These are phyloP conservation scores for Leistus spinibarbis DNA, from an alignment of 2,888 invertebrate species.

Conservation along the genomic window DNA sequence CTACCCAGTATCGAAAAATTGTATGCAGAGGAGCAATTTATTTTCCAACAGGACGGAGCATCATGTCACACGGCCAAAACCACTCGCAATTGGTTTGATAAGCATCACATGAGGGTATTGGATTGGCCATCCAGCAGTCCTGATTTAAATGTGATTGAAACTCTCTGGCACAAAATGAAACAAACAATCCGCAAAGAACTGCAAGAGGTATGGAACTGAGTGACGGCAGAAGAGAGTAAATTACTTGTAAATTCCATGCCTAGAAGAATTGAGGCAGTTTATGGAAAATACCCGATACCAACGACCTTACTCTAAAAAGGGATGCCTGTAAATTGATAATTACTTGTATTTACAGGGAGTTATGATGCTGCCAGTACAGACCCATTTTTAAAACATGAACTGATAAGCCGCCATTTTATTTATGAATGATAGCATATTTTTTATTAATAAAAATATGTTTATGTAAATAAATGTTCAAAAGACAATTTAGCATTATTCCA, in stretches of 20 bases:
- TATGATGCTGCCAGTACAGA: too few species aligned
- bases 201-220: not conserved
- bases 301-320: too few species aligned
- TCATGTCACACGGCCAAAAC: not conserved
- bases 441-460: too few species aligned
- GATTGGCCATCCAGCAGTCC: slow-evolving; percentile 1
- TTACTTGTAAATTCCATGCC: not conserved
- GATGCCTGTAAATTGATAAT: too few species aligned
- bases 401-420: too few species aligned
- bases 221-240: not conserved
- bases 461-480: too few species aligned
- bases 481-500: too few species aligned
- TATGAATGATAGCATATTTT: too few species aligned
- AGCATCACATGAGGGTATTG: not conserved
- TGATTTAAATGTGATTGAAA: slow-evolving; percentile 4
- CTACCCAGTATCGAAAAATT: not conserved
- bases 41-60: slow-evolving; percentile 4
- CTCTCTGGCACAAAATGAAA: not conserved
- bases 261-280: too few species aligned
- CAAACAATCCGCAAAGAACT: not conserved
- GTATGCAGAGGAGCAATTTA: not conserved
- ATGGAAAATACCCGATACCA: too few species aligned
- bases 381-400: too few species aligned
- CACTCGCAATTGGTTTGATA: not conserved
- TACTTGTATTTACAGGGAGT: too few species aligned